phyloP scores from a whole-genome alignment of 1,140 invertebrate species.

The Sipha flava region DNA sequence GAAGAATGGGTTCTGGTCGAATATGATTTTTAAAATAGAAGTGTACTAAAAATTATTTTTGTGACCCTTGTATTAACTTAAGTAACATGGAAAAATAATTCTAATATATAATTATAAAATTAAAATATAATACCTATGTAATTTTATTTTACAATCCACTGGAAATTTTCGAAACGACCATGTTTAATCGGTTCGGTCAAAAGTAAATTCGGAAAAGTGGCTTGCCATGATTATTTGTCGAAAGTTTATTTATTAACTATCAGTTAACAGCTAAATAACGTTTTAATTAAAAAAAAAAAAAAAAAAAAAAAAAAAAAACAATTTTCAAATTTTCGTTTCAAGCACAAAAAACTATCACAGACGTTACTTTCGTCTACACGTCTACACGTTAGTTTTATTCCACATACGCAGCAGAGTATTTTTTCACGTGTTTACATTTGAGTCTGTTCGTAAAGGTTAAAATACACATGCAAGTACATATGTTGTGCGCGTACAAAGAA shows the following conservation, averaged over 20 bases:
- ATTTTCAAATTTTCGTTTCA: too few relatives aligned
- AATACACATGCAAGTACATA: background rate
- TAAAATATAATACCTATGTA: too few relatives aligned
- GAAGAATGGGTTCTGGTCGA: background rate
- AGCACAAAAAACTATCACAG: background rate
- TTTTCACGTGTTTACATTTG: background rate
- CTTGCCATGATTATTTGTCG: background rate
- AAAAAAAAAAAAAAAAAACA: too few relatives aligned
- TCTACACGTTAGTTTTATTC: background rate
- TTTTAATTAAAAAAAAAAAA: conserved; percentile 9
- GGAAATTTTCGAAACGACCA: background rate
- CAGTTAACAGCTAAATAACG: background rate
- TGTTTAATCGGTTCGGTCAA: background rate
- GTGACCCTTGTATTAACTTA: too few relatives aligned
- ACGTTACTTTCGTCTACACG: too few relatives aligned
- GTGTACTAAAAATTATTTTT: too few relatives aligned
- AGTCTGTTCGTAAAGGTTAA: background rate
- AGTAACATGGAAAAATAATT: too few relatives aligned
- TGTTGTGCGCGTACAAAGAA: background rate
- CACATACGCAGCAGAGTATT: background rate
- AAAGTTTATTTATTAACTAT: background rate
- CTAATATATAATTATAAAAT: too few relatives aligned
- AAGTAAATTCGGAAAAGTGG: background rate
- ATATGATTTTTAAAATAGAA: too few relatives aligned
- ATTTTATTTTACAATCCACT: background rate